Evolutionary conservation across 2,113 vertebrate species (phyloP), one percentile per base, ranked within the genome.

Genomic region (Boleophthalmus pectinirostris): DNA sequence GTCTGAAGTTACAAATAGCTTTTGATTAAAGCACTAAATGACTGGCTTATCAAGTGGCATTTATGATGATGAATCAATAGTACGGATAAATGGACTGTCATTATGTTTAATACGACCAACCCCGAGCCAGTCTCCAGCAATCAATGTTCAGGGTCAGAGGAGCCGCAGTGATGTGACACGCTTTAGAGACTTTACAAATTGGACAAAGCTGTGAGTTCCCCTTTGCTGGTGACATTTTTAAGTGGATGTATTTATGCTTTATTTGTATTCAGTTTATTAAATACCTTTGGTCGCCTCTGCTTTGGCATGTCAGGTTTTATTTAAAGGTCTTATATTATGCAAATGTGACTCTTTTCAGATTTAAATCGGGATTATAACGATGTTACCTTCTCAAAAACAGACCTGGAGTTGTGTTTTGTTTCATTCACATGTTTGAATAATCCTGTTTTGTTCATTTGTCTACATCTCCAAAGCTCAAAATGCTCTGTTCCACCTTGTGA

Each of bases 21-120:
- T 58, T 24, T 85, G 72, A 88, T 82, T 88, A 83, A 79, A 73
- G 69, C 23, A 15, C 74, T 45, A 80, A 82, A 85, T 72, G 70
- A 72, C 38, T 13, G 65, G 66, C 67, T 70, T 67, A 83, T 83
- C 60, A 83, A 77, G 46, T 64, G 53, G 63, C 69, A 67, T 84
- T 79, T 81, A 79, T 71, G 73, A 82, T 53, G 68, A 74, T 24
- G 35, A 74, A 68, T 84, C 74, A 58, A 78, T 84, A 70, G 18
- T 3, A 0, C 38, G 51, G 67, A 64, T 58, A 78, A 80, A 80
- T 68, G 12, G 65, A 33, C 53, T 64, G 61, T 76, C 70, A 60
- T 64, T 73, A 49, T 66, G 12, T 79, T 80, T 58, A 71, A 76
- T 72, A 76, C 53, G 66, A 78, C 80, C 68, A 74, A 81, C 70